Base-by-base conservation (phyloP, 1,140 invertebrate species). In the Drosophila ambigua region DNA sequence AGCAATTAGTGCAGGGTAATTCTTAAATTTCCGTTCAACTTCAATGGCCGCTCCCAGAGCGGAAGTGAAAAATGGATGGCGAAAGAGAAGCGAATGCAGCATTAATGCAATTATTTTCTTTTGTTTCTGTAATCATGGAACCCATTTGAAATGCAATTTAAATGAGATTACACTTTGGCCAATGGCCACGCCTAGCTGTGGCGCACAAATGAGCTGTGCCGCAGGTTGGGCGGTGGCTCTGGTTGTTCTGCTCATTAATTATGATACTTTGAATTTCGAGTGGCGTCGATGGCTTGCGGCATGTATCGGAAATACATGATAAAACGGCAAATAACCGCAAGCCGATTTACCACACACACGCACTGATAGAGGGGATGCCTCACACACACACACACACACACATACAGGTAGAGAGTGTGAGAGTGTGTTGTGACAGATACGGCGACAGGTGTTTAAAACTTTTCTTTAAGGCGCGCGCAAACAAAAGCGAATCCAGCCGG, bases 231-330 rank as follows among this genome's bases (percentile, higher is more conserved):
- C 16, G 4, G 7, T 7, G 45, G 45, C 15, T 20, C n/a, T 15
- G 16, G 9, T 7, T 48, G 15, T 44, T 46, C 58, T 57, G 43
- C 77, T 85, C 81, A 85, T 85, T 85, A 85, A 85, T 85, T 85
- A 85, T 85, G 81, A 77, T 85, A 69, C 77, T 77, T 85, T 72
- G 62, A 74, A 61, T 61, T 62, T 53, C 58, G 60, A 43, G 61
- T 73, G 44, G 59, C 54, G 61, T 26, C 39, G 72, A 45, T 54
- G 57, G 60, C 54, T 60, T 61, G 72, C 43, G 77, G 69, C 81
- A 50, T 64, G 55, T 83, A 79, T 83, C 67, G 72, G 76, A 84
- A 79, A 84, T 84, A 54, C 66, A 72, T 52, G 72, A 72, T 84
- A 73, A 77, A 77, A 63, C 73, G 67, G 16, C 51, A 64, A 61